A percentile compares a stretch with the other conserved stretches of the same genome.
phyloP scores from a whole-genome alignment of 1,140 invertebrate species.

The Bombyx mori region DNA sequence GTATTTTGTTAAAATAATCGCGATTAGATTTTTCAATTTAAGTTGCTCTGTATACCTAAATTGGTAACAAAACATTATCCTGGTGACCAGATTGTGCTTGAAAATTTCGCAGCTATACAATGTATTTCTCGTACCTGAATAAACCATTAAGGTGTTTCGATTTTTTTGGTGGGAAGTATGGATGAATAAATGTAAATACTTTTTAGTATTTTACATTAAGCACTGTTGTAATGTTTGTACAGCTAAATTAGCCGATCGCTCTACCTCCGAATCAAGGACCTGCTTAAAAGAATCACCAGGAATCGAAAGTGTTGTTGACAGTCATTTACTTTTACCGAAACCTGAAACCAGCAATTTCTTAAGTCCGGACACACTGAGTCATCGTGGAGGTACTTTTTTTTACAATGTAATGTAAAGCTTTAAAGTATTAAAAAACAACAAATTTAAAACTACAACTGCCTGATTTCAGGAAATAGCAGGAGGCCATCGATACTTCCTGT shows the following conservation, averaged over 20 bases:
- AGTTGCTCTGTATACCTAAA: too few relatives aligned
- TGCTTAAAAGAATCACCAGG: conserved; percentile 78
- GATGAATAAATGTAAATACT: background rate
- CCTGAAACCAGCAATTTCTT: conserved; percentile 85
- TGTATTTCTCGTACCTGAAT: too few relatives aligned
- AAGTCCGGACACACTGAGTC: conserved; percentile 83
- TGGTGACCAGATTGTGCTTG: too few relatives aligned
- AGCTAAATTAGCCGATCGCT: conserved; percentile 43
- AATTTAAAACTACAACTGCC: background rate
- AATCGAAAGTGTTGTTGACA: conserved; percentile 77
- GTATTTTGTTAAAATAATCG: too few relatives aligned
- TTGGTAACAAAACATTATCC: too few relatives aligned
- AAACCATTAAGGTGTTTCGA: background rate
- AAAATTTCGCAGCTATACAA: too few relatives aligned
- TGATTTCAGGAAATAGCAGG: conserved; percentile 74
- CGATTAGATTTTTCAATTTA: too few relatives aligned
- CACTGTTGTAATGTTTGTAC: conserved; percentile 8
- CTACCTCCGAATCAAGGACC: conserved; percentile 72
- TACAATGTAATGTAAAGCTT: background rate
- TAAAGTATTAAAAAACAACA: background rate
- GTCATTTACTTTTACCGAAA: conserved; percentile 83
- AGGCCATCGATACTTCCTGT: conserved; percentile 89
- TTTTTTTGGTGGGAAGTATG: conserved; percentile 1
- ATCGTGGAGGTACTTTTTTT: conserved; percentile 75
- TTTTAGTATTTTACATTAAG: background rate